A percentile compares a stretch with the other conserved stretches of the same genome.
Evolutionary conservation across 2,888 invertebrate genomes (phyloP).

Genomic region (Hedychridium roseum): DNA sequence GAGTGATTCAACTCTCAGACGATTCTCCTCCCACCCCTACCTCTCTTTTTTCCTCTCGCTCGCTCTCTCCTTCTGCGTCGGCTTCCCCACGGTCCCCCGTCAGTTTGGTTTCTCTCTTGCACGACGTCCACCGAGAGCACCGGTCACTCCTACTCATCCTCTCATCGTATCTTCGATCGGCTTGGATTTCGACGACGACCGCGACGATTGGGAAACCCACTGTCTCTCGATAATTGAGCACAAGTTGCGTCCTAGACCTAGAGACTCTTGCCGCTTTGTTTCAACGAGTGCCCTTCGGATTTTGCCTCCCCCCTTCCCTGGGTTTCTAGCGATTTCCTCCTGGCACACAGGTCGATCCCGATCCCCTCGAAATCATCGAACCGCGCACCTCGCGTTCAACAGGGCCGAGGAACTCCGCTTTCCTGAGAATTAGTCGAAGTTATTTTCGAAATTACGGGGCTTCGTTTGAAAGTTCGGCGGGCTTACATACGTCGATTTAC

Average conservation of each 20-base stretch:
- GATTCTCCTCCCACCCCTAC: constrained; percentile 42
- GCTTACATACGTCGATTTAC: too few relatives aligned
- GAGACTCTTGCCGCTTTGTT: constrained; percentile 27
- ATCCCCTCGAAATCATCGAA: too few relatives aligned
- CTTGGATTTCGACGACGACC: constrained; percentile 29
- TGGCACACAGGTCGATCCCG: too few relatives aligned
- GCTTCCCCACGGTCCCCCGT: background rate
- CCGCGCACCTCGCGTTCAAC: too few relatives aligned
- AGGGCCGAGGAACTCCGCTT: too few relatives aligned
- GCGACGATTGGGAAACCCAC: constrained; percentile 27
- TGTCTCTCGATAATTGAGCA: constrained; percentile 15
- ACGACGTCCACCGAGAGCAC: background rate
- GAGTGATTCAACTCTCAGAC: constrained; percentile 55
- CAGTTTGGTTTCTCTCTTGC: too few relatives aligned
- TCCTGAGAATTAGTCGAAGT: too few relatives aligned
- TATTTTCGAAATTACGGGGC: too few relatives aligned
- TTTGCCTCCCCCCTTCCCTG: constrained; percentile 11
- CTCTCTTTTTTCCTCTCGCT: background rate
- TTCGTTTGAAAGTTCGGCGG: too few relatives aligned
- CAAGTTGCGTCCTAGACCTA: constrained; percentile 47
- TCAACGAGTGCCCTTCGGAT: constrained; percentile 5
- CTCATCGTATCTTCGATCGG: constrained; percentile 3
- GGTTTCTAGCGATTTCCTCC: too few relatives aligned
- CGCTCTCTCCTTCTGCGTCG: background rate
- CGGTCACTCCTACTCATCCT: background rate